Conservation (phyloP, 2,113 vertebrate genomes). For the Ceyx margarethae region DNA sequence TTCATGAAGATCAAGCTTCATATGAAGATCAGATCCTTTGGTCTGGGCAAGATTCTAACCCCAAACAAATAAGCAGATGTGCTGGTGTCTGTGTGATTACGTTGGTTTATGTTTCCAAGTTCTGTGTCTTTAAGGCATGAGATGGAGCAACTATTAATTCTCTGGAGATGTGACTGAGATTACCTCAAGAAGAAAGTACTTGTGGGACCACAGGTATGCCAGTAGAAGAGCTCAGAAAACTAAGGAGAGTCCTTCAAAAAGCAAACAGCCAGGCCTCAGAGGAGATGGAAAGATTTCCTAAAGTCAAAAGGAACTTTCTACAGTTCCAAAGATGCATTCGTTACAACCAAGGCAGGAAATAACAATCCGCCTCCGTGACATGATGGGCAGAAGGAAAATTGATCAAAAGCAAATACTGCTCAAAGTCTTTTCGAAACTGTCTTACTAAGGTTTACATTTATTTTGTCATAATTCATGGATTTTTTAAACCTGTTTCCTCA, state of each 20-base stretch:
- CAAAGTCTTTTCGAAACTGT: background rate
- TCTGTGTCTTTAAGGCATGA: background rate
- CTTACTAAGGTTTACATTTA: background rate
- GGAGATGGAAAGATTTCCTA: background rate
- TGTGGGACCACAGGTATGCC: background rate
- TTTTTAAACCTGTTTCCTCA: background rate
- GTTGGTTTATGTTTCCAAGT: background rate
- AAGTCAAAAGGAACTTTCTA: background rate
- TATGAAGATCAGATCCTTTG: background rate
- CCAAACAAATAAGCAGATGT: background rate
- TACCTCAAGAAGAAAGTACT: background rate
- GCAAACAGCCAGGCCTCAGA: background rate
- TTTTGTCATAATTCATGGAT: background rate
- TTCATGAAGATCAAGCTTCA: background rate
- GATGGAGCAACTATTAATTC: background rate
- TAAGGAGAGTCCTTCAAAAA: background rate
- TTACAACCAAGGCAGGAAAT: background rate
- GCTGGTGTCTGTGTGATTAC: background rate
- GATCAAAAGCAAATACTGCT: background rate
- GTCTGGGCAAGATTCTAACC: background rate
- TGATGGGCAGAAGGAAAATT: background rate
- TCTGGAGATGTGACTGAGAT: background rate
- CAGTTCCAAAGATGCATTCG: background rate
- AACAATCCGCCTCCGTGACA: background rate
- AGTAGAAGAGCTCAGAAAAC: background rate